A percentile compares a stretch with the other conserved stretches of the same genome.
Evolutionary conservation across 2,113 vertebrate genomes (phyloP).

Genomic region (Mola mola): DNA sequence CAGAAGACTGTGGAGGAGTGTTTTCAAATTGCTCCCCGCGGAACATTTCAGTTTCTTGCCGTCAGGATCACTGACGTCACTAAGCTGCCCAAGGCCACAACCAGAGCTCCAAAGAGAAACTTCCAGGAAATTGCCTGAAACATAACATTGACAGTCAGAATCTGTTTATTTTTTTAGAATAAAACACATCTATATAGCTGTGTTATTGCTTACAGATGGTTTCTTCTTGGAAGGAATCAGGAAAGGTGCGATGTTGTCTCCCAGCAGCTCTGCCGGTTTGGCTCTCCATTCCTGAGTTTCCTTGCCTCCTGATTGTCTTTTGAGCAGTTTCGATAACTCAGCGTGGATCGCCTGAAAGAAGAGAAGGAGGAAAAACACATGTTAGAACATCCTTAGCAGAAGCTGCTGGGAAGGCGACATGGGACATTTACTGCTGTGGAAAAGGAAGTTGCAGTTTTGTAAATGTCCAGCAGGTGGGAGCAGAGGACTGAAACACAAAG

Average conservation of each 20-base stretch:
- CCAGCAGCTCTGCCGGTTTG: slow-evolving; percentile 69
- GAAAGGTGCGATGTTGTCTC: slow-evolving; percentile 71
- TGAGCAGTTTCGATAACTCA: slow-evolving; percentile 85
- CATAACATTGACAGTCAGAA: slow-evolving; percentile 4
- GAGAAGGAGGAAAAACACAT: background rate
- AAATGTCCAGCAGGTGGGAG: slow-evolving; percentile 70
- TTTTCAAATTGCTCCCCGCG: slow-evolving; percentile 4
- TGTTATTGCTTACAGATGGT: slow-evolving; percentile 65
- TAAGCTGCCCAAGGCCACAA: slow-evolving; percentile 82
- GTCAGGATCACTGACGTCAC: slow-evolving; percentile 79
- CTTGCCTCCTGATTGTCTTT: slow-evolving; percentile 64
- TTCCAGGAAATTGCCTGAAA: slow-evolving; percentile 83
- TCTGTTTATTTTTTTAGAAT: background rate
- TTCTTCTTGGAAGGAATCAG: slow-evolving; percentile 66
- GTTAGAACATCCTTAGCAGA: background rate
- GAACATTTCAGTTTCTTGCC: slow-evolving; percentile 74
- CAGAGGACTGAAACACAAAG: slow-evolving; percentile 45
- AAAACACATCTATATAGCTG: background rate
- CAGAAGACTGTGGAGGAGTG: slow-evolving; percentile 3
- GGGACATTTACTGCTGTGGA: background rate
- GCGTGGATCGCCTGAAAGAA: slow-evolving; percentile 80
- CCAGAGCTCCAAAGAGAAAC: slow-evolving; percentile 80
- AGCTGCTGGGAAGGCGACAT: background rate
- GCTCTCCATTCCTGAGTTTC: slow-evolving; percentile 57
- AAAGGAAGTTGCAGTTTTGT: slow-evolving; percentile 33